phyloP scores from a whole-genome alignment of 1,140 invertebrate species.

The Bombus sibiricus region DNA sequence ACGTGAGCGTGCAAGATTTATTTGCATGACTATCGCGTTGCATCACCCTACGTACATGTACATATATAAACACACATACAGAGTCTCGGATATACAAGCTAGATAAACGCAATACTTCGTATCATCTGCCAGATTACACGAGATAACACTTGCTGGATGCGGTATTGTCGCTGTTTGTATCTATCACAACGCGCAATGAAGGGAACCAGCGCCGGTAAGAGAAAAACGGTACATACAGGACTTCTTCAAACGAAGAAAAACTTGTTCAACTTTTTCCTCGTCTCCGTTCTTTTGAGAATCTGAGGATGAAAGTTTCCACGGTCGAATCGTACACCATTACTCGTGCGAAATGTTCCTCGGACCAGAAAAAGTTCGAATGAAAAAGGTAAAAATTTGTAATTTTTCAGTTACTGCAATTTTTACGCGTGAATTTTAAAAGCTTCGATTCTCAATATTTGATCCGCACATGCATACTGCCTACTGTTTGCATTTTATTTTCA shows the following conservation, averaged over 20 bases:
- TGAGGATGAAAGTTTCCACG: neutral
- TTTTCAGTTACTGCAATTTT: neutral
- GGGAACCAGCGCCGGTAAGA: neutral
- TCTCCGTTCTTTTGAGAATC: neutral
- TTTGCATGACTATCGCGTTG: constrained; percentile 11
- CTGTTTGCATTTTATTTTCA: neutral
- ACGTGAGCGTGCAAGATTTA: constrained; percentile 27
- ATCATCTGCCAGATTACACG: constrained; percentile 41
- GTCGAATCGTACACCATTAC: too few species aligned
- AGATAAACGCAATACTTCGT: constrained; percentile 48
- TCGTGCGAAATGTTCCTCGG: neutral
- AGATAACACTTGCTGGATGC: constrained; percentile 19
- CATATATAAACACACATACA: neutral
- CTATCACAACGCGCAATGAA: neutral
- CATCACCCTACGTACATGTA: neutral
- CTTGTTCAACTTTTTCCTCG: neutral
- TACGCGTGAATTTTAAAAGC: neutral
- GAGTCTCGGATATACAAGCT: neutral
- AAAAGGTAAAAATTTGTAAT: too few species aligned
- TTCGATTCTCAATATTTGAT: neutral
- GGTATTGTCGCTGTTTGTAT: constrained; percentile 27
- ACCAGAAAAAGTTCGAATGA: neutral
- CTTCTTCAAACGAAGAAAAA: constrained; percentile 4
- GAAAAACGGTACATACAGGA: neutral
- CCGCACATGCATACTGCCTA: neutral